phyloP scores from a whole-genome alignment of 2,888 invertebrate species.

The Xestia c-nigrum region DNA sequence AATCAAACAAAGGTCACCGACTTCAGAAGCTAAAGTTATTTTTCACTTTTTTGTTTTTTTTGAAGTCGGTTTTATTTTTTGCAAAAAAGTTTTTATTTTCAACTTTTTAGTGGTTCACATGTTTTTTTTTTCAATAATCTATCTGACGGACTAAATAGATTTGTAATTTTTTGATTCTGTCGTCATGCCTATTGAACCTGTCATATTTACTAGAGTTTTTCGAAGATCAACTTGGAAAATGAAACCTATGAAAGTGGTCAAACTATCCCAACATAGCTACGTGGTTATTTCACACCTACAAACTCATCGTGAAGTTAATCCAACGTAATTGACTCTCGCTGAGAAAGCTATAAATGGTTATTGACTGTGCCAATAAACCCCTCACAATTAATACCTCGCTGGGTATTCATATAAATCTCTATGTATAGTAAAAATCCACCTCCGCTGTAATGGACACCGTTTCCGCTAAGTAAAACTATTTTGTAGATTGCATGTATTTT shows the following conservation, averaged over 20 bases:
- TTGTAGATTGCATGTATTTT: conserved; percentile 26
- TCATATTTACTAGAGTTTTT: neutral
- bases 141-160: too few species aligned
- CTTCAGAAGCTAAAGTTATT: too few species aligned
- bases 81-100: too few species aligned
- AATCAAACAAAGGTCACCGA: too few species aligned
- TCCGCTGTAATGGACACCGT: conserved; percentile 54
- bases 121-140: too few species aligned
- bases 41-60: too few species aligned
- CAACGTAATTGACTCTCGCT: conserved; percentile 86
- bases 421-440: conserved; percentile 55
- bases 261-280: conserved; percentile 21
- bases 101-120: too few species aligned
- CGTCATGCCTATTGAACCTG: neutral
- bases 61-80: too few species aligned
- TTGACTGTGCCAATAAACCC: conserved; percentile 86
- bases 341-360: conserved; percentile 86
- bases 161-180: too few species aligned
- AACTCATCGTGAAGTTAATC: conserved; percentile 81
- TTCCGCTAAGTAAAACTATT: conserved; percentile 49
- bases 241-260: neutral
- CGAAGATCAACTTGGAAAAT: neutral
- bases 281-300: conserved; percentile 74
- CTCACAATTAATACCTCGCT: conserved; percentile 81
- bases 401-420: conserved; percentile 66